Conservation (phyloP, 2,113 vertebrate genomes). For the Chionomys nivalis region DNA sequence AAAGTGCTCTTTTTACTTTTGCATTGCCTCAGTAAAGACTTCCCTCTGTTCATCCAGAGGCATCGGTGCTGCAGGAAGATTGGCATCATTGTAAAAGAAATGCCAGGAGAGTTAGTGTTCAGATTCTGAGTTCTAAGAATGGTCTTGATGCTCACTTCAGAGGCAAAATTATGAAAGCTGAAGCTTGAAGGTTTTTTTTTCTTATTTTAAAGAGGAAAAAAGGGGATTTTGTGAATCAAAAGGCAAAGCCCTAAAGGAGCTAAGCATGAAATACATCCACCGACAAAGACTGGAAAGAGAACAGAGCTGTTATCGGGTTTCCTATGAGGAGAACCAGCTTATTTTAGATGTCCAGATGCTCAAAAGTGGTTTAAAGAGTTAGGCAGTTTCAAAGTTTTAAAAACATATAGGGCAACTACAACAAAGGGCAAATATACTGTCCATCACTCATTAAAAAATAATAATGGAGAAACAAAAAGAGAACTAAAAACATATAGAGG, state of each 20-base stretch:
- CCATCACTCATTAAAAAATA: too few relatives aligned
- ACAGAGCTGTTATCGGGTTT: neutral
- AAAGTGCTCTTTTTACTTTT: neutral
- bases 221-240: constrained; percentile 62
- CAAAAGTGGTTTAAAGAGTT: constrained; percentile 10
- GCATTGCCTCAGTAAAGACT: neutral
- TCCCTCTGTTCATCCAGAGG: constrained; percentile 5
- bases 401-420: neutral
- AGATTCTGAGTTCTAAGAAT: constrained; percentile 46
- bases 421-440: neutral
- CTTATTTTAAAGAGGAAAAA: constrained; percentile 57
- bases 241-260: constrained; percentile 49
- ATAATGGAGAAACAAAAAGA: neutral
- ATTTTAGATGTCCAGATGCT: neutral
- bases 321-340: neutral
- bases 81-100: constrained; percentile 20
- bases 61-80: neutral
- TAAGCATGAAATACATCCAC: constrained; percentile 32
- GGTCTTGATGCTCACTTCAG: constrained; percentile 56
- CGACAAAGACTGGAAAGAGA: constrained; percentile 24
- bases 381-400: neutral
- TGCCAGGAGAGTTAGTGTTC: constrained; percentile 24
- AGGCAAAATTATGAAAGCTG: constrained; percentile 62
- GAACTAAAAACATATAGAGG: constrained; percentile 26
- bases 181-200: constrained; percentile 51